phyloP scores from a whole-genome alignment of 2,113 vertebrate species.

The Myxocyprinus asiaticus region DNA sequence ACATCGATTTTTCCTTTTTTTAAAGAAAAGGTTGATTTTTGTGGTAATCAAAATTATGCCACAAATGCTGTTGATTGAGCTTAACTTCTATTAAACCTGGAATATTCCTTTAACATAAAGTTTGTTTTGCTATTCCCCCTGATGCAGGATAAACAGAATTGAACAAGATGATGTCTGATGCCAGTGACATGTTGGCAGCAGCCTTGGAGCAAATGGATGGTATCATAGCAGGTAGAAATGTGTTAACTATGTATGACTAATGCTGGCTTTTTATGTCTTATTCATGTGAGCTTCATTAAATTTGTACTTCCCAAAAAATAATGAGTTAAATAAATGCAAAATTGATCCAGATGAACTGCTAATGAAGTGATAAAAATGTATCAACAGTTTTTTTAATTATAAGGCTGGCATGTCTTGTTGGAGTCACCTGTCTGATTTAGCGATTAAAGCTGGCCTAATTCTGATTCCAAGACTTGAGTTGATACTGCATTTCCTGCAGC shows the following conservation, averaged over 20 bases:
- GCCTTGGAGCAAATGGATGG: constrained; percentile 99
- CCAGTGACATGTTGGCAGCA: constrained; percentile 96
- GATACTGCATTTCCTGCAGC: background rate
- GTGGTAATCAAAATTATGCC: too few relatives aligned
- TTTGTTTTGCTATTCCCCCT: constrained; percentile 2
- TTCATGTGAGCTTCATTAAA: too few relatives aligned
- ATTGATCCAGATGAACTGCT: too few relatives aligned
- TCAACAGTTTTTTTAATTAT: constrained; percentile 46
- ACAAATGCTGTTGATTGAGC: too few relatives aligned
- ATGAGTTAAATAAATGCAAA: too few relatives aligned
- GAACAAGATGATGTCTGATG: constrained; percentile 93
- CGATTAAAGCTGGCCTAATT: constrained; percentile 34
- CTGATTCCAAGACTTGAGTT: background rate
- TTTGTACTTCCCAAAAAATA: too few relatives aligned
- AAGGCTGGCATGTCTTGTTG: constrained; percentile 56
- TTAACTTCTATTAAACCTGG: too few relatives aligned
- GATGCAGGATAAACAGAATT: constrained; percentile 52
- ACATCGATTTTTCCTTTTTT: too few relatives aligned
- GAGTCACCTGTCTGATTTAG: constrained; percentile 25
- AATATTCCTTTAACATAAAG: too few relatives aligned
- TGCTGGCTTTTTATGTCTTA: background rate
- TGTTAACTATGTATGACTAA: background rate
- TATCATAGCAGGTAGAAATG: constrained; percentile 91
- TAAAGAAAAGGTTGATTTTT: too few relatives aligned
- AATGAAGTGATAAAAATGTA: too few relatives aligned